Base-by-base conservation (phyloP, 2,113 vertebrate genomes). In the Oreochromis spilurus region DNA sequence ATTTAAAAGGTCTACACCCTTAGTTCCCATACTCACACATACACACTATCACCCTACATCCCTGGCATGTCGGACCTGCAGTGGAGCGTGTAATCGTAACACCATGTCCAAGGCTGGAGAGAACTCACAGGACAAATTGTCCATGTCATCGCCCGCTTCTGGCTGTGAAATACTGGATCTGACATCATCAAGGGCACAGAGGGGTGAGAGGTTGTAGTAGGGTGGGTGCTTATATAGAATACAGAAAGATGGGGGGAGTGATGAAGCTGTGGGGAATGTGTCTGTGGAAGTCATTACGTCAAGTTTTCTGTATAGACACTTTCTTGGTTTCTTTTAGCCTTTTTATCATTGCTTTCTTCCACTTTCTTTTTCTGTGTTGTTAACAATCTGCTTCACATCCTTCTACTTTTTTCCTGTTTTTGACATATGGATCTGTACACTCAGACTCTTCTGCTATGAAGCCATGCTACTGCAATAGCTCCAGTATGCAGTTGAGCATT, bases 111-210 rank as follows among this genome's bases (percentile, higher is more conserved):
- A 93, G 84, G 93, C 96, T 96, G 95, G 91, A 96, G 96, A 96
- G 95, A 97, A 97, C 97, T 97, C 96, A 96, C 96, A 96, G 95
- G 96, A 97, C 97, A 98, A 98, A 98, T 97, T 97, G 97, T 96
- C 96, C 94, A 87, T 98, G 97, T 98, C 97, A 97, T 97, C 97
- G 77, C 97, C 94, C 95, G 93, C 91, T 96, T 93, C 95, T 96
- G 93, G 94, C 96, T 84, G 92, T 97, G 96, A 98, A 97, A 97
- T 97, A 97, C 95, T 92, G 96, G 94, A 96, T 94, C 95, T 95
- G 92, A 96, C 96, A 95, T 96, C 96, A 96, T 95, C 92, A 92
- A 94, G 87, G 83, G 87, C 95, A 81, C 80, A 13, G 58, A 45
- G 86, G 72, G 82, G 34, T 21, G 31, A 34, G 53, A 54, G 36